phyloP scores from a whole-genome alignment of 2,888 invertebrate species.

The Xestia rhomboidea region DNA sequence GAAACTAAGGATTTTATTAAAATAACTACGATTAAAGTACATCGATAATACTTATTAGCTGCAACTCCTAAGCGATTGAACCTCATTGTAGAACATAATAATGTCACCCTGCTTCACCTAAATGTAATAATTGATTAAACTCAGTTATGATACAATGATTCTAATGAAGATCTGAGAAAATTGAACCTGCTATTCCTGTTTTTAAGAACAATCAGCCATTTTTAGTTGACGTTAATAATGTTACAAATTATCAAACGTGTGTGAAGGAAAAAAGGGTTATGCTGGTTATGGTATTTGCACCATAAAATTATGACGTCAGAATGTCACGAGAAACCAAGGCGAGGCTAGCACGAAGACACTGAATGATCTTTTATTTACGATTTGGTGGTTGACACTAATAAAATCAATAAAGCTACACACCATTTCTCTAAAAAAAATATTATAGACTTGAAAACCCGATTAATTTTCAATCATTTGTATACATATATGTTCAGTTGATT shows the following conservation, averaged over 20 bases:
- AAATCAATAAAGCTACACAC: background rate
- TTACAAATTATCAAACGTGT: slow-evolving; percentile 2
- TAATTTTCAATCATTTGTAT: background rate
- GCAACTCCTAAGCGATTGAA: too few species aligned
- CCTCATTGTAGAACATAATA: too few species aligned
- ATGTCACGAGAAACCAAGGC: background rate
- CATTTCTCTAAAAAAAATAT: background rate
- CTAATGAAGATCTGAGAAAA: background rate
- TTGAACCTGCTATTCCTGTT: background rate
- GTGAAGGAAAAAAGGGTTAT: slow-evolving; percentile 19
- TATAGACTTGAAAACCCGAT: background rate
- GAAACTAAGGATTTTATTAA: background rate
- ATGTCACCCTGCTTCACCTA: too few species aligned
- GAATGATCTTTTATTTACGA: too few species aligned
- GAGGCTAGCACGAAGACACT: background rate
- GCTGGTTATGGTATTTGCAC: background rate
- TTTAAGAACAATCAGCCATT: background rate
- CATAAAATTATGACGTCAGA: background rate
- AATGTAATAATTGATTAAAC: background rate
- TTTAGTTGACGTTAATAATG: slow-evolving; percentile 10
- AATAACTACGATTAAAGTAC: background rate
- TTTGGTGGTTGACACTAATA: background rate
- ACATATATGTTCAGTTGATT: background rate
- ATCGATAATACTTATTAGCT: too few species aligned
- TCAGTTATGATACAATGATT: background rate